Percentiles rank a stretch among this genome's conserved stretches.
Evolutionary conservation across 2,888 invertebrate genomes (phyloP).

Genomic region (Lithophane ornitopus): DNA sequence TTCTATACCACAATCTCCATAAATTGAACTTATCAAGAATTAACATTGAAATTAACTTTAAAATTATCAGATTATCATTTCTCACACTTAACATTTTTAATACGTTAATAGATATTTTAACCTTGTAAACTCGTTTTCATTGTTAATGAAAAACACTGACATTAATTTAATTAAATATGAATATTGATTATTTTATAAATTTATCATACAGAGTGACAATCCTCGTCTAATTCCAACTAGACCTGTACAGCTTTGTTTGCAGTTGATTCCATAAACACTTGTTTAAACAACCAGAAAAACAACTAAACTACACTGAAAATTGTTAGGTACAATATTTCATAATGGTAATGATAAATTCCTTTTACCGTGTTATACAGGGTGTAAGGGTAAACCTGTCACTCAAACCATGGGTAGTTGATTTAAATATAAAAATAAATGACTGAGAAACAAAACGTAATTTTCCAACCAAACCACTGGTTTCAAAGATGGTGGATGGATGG

Average conservation of each 20-base stretch:
- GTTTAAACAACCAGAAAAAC: no score
- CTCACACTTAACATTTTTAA: background rate
- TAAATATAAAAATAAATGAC: no score
- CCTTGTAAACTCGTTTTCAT: conserved; percentile 13
- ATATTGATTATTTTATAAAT: conserved; percentile 10
- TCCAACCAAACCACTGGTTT: no score
- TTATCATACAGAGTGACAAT: background rate
- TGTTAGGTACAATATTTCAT: no score
- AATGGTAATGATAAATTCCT: no score
- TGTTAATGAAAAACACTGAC: background rate
- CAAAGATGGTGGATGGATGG: no score
- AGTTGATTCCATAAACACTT: background rate
- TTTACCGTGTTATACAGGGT: no score
- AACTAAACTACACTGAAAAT: no score
- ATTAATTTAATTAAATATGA: background rate
- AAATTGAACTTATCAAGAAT: background rate
- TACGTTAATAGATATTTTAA: background rate
- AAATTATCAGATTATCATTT: background rate
- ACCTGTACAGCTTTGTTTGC: background rate
- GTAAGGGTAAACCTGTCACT: no score
- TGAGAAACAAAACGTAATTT: no score
- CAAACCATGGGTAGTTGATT: no score
- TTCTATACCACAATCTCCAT: background rate
- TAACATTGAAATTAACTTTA: background rate
- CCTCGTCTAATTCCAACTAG: background rate